Percentiles rank a stretch among this genome's conserved stretches.
These are phyloP conservation scores for Drosophila triauraria DNA, from an alignment of 1,140 invertebrate species.

Conservation along the genomic window DNA sequence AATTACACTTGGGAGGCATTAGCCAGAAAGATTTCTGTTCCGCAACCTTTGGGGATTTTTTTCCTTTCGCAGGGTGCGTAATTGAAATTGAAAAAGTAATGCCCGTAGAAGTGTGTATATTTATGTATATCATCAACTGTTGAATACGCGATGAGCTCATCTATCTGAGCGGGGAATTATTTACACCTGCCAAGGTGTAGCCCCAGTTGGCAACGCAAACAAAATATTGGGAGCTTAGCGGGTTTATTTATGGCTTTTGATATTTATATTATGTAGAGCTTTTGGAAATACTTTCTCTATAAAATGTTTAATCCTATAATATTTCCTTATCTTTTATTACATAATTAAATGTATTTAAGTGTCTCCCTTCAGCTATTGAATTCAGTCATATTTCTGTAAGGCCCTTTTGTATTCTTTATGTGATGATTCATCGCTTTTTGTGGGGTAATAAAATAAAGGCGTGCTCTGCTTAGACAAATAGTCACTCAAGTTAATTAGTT, in stretches of 20 bases:
- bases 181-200: conserved; percentile 23
- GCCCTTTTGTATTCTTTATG: background rate
- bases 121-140: conserved; percentile 23
- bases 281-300: no score
- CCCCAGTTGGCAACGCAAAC: conserved; percentile 1
- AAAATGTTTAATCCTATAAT: background rate
- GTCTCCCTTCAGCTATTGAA: conserved; percentile 5
- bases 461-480: conserved; percentile 8
- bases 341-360: conserved; percentile 2
- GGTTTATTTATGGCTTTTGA: background rate
- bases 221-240: background rate
- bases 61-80: conserved; percentile 21
- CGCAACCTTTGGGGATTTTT: conserved; percentile 13
- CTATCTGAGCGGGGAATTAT: conserved; percentile 4
- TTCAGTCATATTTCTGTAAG: conserved; percentile 4
- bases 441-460: conserved; percentile 31
- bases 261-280: no score
- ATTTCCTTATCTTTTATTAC: background rate
- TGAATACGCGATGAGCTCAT: conserved; percentile 41
- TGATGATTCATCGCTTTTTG: conserved; percentile 23
- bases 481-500: conserved; percentile 35
- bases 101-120: conserved; percentile 1
- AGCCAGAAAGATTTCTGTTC: conserved; percentile 43
- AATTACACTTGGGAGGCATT: conserved; percentile 68
- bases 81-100: conserved; percentile 43